Evolutionary conservation across 1,140 invertebrate species (phyloP).

Genomic region (Dendroctonus valens): DNA sequence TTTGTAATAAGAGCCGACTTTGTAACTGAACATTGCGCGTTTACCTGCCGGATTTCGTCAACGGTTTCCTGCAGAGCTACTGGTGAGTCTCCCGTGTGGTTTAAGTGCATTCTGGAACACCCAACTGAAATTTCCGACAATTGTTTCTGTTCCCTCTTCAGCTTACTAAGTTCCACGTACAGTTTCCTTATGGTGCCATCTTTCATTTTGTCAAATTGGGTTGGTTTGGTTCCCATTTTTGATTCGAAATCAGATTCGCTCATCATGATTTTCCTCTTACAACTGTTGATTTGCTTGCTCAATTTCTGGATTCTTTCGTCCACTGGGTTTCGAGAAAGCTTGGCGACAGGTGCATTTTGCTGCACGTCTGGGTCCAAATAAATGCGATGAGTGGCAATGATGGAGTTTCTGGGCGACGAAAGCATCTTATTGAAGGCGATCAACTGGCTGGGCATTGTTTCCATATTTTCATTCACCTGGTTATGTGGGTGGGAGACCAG

Average conservation of each 20-base stretch:
- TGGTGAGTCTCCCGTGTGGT: neutral
- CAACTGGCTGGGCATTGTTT: constrained; percentile 44
- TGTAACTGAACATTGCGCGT: neutral
- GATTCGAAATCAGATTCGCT: constrained; percentile 84
- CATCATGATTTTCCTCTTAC: constrained; percentile 84
- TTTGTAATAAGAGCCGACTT: no score
- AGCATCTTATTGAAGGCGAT: constrained; percentile 48
- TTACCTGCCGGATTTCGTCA: constrained; percentile 65
- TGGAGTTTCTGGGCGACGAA: constrained; percentile 62
- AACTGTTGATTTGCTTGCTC: constrained; percentile 71
- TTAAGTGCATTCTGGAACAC: constrained; percentile 5
- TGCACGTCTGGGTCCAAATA: constrained; percentile 58
- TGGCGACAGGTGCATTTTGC: constrained; percentile 45
- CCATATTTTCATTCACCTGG: constrained; percentile 43
- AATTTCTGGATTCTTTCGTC: constrained; percentile 65
- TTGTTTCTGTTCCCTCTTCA: constrained; percentile 81
- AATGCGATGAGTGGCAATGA: constrained; percentile 55
- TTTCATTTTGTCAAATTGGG: constrained; percentile 84
- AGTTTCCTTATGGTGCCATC: constrained; percentile 78
- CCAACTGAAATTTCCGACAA: constrained; percentile 57
- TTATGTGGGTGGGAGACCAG: constrained; percentile 44
- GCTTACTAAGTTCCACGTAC: constrained; percentile 71
- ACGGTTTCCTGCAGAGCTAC: constrained; percentile 61
- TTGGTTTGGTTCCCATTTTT: constrained; percentile 80
- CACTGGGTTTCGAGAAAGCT: constrained; percentile 49